phyloP scores from a whole-genome alignment of 2,113 vertebrate species.

The Notothenia coriiceps region DNA sequence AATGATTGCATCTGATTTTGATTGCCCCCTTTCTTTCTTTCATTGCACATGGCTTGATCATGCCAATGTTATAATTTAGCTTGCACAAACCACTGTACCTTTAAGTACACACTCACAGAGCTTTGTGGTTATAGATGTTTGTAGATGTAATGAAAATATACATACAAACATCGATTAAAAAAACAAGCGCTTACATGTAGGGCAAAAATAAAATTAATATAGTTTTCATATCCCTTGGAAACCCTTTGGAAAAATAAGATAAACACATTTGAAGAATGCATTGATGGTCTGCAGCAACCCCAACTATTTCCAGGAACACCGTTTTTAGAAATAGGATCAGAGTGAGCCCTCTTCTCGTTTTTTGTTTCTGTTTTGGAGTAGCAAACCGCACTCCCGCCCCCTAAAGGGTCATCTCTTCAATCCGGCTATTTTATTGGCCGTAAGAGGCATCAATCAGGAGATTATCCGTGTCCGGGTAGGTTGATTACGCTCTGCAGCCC shows the following conservation, averaged over 20 bases:
- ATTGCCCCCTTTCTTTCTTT: not conserved
- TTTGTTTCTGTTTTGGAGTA: not conserved
- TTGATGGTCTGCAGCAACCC: not conserved
- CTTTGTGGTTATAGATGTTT: too few species aligned
- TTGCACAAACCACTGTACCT: too few species aligned
- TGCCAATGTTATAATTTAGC: too few species aligned
- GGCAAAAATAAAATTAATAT: not conserved
- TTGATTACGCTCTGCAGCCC: constrained; percentile 55
- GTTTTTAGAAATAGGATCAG: not conserved
- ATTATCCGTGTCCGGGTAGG: constrained; percentile 74
- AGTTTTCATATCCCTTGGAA: not conserved
- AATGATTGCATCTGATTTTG: not conserved
- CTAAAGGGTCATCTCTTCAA: not conserved
- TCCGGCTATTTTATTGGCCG: constrained; percentile 65
- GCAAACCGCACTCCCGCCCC: constrained; percentile 10
- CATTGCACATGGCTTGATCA: too few species aligned
- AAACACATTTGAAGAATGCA: not conserved
- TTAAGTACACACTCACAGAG: too few species aligned
- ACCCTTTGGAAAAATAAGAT: not conserved
- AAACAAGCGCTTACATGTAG: not conserved
- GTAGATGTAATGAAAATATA: too few species aligned
- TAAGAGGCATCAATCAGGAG: constrained; percentile 51
- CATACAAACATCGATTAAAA: not conserved
- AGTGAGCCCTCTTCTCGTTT: constrained; percentile 18
- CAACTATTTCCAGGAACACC: not conserved